phyloP scores from a whole-genome alignment of 2,113 vertebrate genomes.

The Zosterops lateralis region DNA sequence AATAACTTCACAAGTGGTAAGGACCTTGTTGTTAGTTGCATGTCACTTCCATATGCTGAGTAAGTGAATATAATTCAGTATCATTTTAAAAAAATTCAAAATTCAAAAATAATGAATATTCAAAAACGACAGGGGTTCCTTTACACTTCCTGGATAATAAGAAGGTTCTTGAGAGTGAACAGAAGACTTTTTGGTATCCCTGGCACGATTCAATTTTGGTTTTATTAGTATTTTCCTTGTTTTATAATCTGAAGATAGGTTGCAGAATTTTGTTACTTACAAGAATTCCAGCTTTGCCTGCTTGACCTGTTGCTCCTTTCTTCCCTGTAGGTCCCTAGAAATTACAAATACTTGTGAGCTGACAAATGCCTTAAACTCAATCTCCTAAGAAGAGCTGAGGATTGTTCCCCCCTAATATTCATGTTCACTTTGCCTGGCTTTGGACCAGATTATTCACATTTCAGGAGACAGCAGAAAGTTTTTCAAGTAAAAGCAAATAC shows the following conservation, averaged over 20 bases:
- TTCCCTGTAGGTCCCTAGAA: conserved; percentile 85
- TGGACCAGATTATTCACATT: background rate
- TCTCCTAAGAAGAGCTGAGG: background rate
- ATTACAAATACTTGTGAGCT: conserved; percentile 55
- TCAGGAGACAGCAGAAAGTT: background rate
- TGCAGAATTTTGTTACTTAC: conserved; percentile 77
- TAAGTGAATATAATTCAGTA: background rate
- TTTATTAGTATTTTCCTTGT: background rate
- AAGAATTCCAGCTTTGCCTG: conserved; percentile 81
- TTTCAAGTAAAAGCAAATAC: background rate
- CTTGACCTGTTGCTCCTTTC: conserved; percentile 83
- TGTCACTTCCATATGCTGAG: background rate
- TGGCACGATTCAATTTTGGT: background rate
- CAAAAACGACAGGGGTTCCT: background rate
- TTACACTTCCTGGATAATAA: background rate
- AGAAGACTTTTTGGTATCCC: background rate
- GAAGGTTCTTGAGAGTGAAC: background rate
- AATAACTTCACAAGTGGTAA: background rate
- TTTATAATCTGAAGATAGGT: conserved; percentile 22
- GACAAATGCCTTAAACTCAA: background rate
- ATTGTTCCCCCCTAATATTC: background rate
- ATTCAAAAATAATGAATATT: background rate
- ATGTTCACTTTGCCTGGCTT: background rate
- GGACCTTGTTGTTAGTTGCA: background rate
- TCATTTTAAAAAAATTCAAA: background rate